Evolutionary conservation across 2,888 invertebrate species (phyloP).

Genomic region (Hoplodrina blanda): DNA sequence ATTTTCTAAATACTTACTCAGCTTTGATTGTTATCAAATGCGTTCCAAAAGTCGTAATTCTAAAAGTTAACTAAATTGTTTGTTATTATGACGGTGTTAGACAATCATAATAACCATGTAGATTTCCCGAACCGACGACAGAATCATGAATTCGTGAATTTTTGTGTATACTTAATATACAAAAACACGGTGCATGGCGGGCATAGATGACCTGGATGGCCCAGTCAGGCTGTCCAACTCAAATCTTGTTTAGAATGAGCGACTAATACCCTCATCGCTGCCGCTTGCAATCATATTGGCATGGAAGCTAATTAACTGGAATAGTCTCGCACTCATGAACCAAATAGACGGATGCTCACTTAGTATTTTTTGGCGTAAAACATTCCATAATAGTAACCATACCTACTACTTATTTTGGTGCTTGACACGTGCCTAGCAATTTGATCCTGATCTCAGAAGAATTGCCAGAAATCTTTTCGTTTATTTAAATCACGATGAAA

Average conservation of each 20-base stretch:
- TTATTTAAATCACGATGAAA: slow-evolving; percentile 34
- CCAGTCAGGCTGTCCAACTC: background rate
- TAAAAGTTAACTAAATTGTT: background rate
- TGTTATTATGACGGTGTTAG: background rate
- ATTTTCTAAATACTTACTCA: slow-evolving; percentile 4
- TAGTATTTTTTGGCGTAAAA: background rate
- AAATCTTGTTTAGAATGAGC: background rate
- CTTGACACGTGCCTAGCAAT: background rate
- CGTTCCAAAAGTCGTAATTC: background rate
- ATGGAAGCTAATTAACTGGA: slow-evolving; percentile 1
- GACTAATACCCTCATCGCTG: background rate
- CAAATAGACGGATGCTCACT: background rate
- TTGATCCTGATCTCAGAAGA: slow-evolving; percentile 9
- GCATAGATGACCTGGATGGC: too few relatives aligned
- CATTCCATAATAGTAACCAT: background rate
- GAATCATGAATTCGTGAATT: background rate
- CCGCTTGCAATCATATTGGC: background rate
- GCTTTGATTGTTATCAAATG: slow-evolving; percentile 3
- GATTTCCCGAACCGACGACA: too few relatives aligned
- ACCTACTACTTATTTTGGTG: background rate
- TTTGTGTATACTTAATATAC: background rate
- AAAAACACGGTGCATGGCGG: background rate
- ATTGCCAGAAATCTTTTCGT: slow-evolving; percentile 26
- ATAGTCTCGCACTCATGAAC: background rate
- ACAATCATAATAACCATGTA: too few relatives aligned